Conservation (phyloP, 2,888 invertebrate genomes). For the Meghimatium bilineatum region DNA sequence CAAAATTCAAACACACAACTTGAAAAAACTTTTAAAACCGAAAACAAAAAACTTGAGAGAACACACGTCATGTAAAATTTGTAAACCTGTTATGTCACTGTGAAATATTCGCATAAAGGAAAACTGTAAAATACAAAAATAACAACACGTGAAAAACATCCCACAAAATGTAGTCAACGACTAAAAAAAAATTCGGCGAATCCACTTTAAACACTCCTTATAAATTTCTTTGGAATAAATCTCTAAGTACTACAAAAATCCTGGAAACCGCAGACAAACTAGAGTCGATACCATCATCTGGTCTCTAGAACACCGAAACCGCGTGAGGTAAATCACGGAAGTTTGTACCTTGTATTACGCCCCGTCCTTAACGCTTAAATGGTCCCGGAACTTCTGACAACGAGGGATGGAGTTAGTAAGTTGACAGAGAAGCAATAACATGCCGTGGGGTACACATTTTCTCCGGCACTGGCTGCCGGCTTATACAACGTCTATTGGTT, state of each 20-base stretch:
- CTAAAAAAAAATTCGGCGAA: no score
- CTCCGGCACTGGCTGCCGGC: background rate
- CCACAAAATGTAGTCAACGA: no score
- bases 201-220: no score
- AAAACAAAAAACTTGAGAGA: no score
- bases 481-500: background rate
- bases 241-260: background rate
- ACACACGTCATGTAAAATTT: no score
- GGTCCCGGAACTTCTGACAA: background rate
- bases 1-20: no score
- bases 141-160: no score
- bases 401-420: background rate
- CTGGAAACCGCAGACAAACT: background rate
- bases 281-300: background rate
- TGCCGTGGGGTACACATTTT: slow-evolving; percentile 11
- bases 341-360: background rate
- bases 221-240: background rate
- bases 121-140: no score
- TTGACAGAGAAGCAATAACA: background rate
- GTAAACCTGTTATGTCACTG: no score
- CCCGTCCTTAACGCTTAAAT: background rate
- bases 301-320: background rate
- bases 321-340: background rate
- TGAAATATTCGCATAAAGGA: no score
- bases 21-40: no score